phyloP scores from a whole-genome alignment of 2,113 vertebrate species.

The Orycteropus afer region DNA sequence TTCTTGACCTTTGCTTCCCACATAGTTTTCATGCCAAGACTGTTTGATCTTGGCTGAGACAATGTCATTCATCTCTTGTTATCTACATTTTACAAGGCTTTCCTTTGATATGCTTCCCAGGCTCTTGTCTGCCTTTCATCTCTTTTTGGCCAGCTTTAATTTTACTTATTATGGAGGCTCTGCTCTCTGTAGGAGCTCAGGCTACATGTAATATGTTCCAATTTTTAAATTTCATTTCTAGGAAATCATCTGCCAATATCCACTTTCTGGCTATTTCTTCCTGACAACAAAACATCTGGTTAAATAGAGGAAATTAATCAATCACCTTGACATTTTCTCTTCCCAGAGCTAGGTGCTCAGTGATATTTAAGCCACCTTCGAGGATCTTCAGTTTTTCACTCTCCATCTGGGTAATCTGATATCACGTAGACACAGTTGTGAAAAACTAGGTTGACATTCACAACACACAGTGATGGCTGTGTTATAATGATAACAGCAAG shows the following conservation, averaged over 20 bases:
- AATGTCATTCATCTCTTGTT: constrained; percentile 12
- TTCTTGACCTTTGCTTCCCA: constrained; percentile 14
- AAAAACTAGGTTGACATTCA: not conserved
- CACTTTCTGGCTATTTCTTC: not conserved
- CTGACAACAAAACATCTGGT: constrained; percentile 33
- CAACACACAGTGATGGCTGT: not conserved
- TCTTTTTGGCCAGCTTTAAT: constrained; percentile 13
- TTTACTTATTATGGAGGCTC: not conserved
- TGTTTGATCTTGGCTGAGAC: constrained; percentile 37
- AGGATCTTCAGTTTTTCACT: not conserved
- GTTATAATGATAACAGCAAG: not conserved
- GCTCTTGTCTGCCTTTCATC: constrained; percentile 13
- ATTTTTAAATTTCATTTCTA: not conserved
- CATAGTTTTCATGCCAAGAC: constrained; percentile 13
- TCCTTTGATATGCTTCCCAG: constrained; percentile 5
- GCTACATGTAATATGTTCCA: not conserved
- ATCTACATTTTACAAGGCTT: constrained; percentile 32
- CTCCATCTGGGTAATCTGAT: constrained; percentile 17
- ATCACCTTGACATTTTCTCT: not conserved
- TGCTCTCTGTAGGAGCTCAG: not conserved
- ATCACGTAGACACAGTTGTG: not conserved
- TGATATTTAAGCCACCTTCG: not conserved
- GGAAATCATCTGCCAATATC: not conserved
- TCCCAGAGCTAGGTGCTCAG: not conserved
- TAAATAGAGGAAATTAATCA: not conserved